phyloP scores from a whole-genome alignment of 2,888 invertebrate genomes.

The Nasonovia ribisnigri region DNA sequence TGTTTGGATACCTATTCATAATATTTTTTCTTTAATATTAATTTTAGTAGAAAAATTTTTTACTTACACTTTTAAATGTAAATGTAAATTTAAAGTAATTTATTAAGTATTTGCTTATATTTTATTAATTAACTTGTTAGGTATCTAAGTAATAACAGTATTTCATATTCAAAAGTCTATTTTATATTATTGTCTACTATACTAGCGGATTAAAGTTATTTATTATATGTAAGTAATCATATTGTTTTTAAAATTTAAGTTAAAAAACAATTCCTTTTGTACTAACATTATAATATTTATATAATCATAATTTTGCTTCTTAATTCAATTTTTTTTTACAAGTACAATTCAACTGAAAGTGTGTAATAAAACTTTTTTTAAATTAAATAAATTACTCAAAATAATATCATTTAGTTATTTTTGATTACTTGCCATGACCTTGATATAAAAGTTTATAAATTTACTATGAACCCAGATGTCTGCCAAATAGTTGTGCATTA shows the following conservation, averaged over 20 bases:
- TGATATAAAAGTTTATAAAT: conserved; percentile 34
- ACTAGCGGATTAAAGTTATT: neutral
- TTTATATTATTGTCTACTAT: neutral
- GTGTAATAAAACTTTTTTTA: neutral
- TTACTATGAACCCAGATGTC: conserved; percentile 16
- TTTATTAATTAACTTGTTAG: neutral
- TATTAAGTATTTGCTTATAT: neutral
- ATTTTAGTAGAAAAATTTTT: neutral
- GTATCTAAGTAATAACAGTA: neutral
- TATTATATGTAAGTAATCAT: neutral
- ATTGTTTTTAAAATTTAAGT: neutral
- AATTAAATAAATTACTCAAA: neutral
- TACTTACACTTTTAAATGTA: neutral
- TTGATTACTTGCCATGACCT: conserved; percentile 60
- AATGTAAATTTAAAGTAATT: neutral
- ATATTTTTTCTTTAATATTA: neutral
- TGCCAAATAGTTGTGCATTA: conserved; percentile 33
- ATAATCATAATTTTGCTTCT: neutral
- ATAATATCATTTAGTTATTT: neutral
- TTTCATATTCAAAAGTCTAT: neutral
- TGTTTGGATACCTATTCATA: too few relatives aligned
- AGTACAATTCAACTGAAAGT: neutral
- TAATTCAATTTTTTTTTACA: neutral
- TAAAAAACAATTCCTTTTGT: neutral
- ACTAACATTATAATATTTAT: neutral